Percentiles rank a stretch among this genome's conserved stretches.
phyloP scores from a whole-genome alignment of 1,140 invertebrate species.

The Zaprionus taronus region DNA sequence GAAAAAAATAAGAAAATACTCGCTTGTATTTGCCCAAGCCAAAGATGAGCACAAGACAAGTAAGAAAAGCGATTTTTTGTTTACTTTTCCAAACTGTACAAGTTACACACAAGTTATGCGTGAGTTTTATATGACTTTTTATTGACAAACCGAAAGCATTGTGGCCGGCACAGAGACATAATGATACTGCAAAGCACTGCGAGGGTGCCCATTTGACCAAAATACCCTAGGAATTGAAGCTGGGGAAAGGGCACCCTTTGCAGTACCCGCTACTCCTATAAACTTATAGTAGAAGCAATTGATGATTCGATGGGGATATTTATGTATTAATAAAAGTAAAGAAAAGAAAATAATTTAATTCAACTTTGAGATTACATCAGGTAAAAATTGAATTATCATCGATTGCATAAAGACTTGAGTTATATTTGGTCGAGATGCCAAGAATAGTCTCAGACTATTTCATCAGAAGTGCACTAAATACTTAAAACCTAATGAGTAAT shows the following conservation, averaged over 20 bases:
- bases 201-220: neutral
- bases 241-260: neutral
- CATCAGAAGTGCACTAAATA: no score
- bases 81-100: constrained; percentile 41
- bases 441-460: no score
- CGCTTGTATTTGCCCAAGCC: constrained; percentile 32
- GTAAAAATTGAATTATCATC: no score
- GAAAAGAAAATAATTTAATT: no score
- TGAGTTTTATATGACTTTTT: constrained; percentile 56
- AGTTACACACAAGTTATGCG: constrained; percentile 46
- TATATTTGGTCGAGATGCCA: no score
- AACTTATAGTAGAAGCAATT: no score
- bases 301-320: no score
- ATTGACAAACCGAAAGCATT: constrained; percentile 53
- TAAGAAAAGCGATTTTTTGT: constrained; percentile 50
- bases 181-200: constrained; percentile 27
- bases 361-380: no score
- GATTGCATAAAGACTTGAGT: no score
- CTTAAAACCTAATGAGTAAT: no score
- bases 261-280: neutral
- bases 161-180: constrained; percentile 35
- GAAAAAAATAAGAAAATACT: constrained; percentile 16
- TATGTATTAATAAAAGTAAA: no score
- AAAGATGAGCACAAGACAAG: constrained; percentile 32
- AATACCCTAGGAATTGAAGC: neutral